phyloP scores from a whole-genome alignment of 2,113 vertebrate genomes.

The Climacteris rufus region DNA sequence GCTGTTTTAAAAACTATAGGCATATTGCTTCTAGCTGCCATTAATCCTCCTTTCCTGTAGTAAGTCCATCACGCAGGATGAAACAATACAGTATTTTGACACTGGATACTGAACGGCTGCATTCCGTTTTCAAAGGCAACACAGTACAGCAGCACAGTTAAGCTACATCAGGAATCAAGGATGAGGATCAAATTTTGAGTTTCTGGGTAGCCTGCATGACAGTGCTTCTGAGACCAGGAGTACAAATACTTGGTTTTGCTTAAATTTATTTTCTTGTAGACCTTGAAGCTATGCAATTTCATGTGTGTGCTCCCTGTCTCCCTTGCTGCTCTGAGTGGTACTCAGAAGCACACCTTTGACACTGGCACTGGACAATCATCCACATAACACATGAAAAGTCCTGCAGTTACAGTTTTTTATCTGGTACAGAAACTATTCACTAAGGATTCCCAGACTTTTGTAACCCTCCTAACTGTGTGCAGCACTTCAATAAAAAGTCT shows the following conservation, averaged over 20 bases:
- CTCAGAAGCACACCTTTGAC: neutral
- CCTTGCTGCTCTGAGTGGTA: neutral
- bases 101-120: neutral
- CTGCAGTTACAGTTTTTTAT: neutral
- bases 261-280: neutral
- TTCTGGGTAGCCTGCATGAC: neutral
- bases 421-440: neutral
- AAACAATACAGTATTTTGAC: conserved; percentile 14
- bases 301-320: neutral
- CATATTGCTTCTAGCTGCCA: conserved; percentile 7
- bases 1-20: conserved; percentile 2
- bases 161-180: neutral
- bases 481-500: neutral
- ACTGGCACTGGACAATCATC: neutral
- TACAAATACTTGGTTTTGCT: neutral
- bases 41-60: neutral
- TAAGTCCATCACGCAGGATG: neutral
- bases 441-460: neutral
- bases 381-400: neutral
- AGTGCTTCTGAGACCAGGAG: neutral
- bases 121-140: conserved; percentile 6
- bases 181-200: neutral
- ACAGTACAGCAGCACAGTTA: neutral
- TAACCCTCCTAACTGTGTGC: neutral
- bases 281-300: neutral